Percentiles rank a stretch among this genome's conserved stretches.
These are phyloP conservation scores for Andrena chrysosceles DNA, from an alignment of 2,888 invertebrate species.

Conservation along the genomic window DNA sequence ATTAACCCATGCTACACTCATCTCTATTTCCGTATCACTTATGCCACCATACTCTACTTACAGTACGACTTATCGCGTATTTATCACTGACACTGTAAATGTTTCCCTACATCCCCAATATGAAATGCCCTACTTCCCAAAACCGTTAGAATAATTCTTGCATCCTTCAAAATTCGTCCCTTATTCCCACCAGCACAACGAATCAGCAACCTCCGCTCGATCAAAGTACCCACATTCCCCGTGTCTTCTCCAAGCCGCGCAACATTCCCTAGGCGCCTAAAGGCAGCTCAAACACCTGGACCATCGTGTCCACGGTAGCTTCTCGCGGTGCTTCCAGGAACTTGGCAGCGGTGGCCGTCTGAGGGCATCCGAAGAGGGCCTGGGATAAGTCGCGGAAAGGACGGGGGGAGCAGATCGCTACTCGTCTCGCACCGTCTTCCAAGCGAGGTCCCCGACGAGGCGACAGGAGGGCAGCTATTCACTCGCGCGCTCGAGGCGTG, in stretches of 20 bases:
- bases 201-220: neutral
- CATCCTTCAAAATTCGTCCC: neutral
- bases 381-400: slow-evolving; percentile 6
- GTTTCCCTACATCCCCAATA: neutral
- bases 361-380: neutral
- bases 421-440: slow-evolving; percentile 7
- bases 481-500: slow-evolving; percentile 33
- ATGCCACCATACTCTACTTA: neutral
- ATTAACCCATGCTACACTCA: neutral
- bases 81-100: neutral
- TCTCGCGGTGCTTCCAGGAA: slow-evolving; percentile 25
- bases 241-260: neutral
- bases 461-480: slow-evolving; percentile 38
- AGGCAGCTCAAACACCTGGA: neutral
- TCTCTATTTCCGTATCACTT: neutral
- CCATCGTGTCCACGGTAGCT: slow-evolving; percentile 21
- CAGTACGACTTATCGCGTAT: too few species aligned
- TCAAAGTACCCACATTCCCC: neutral
- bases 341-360: neutral
- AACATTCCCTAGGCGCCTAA: neutral
- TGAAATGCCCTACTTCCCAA: too few species aligned
- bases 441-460: slow-evolving; percentile 10
- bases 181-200: neutral
- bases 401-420: slow-evolving; percentile 24
- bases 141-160: too few species aligned